Conservation (phyloP, 2,888 invertebrate genomes). For the Icerya purchasi region DNA sequence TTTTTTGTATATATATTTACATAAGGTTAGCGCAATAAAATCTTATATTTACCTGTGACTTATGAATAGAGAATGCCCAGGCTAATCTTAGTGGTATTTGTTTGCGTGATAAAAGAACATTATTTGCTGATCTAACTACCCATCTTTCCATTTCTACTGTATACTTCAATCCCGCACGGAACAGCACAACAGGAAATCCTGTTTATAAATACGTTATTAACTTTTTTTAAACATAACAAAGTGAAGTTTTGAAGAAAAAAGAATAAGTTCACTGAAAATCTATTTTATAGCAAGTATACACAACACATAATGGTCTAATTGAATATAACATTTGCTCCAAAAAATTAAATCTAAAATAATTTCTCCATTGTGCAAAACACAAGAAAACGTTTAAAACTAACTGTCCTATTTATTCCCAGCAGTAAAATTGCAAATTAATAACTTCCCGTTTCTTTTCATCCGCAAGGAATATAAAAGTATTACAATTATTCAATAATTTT, state of each 20-base stretch:
- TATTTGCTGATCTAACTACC: conserved; percentile 44
- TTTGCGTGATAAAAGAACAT: conserved; percentile 30
- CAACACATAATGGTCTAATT: neutral
- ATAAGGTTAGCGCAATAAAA: too few relatives aligned
- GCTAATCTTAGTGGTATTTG: conserved; percentile 79
- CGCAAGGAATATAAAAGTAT: too few relatives aligned
- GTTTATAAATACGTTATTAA: conserved; percentile 14
- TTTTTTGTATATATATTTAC: too few relatives aligned
- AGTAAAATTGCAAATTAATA: too few relatives aligned
- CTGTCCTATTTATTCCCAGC: too few relatives aligned
- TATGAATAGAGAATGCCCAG: conserved; percentile 96
- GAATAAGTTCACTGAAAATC: conserved; percentile 1
- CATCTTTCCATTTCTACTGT: conserved; percentile 57
- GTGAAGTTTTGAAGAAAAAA: too few relatives aligned
- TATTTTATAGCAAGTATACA: neutral
- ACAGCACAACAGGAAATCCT: conserved; percentile 31
- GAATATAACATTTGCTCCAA: neutral
- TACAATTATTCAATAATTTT: too few relatives aligned
- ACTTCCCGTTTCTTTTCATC: too few relatives aligned
- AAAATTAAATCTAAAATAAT: too few relatives aligned
- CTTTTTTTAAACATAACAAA: too few relatives aligned
- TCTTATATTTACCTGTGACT: conserved; percentile 52
- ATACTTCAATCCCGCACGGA: conserved; percentile 41
- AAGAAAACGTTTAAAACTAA: too few relatives aligned
- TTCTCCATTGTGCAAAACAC: too few relatives aligned